A percentile compares a stretch with the other conserved stretches of the same genome.
Evolutionary conservation across 2,888 invertebrate species (phyloP).

Genomic region (Helobdella robusta): DNA sequence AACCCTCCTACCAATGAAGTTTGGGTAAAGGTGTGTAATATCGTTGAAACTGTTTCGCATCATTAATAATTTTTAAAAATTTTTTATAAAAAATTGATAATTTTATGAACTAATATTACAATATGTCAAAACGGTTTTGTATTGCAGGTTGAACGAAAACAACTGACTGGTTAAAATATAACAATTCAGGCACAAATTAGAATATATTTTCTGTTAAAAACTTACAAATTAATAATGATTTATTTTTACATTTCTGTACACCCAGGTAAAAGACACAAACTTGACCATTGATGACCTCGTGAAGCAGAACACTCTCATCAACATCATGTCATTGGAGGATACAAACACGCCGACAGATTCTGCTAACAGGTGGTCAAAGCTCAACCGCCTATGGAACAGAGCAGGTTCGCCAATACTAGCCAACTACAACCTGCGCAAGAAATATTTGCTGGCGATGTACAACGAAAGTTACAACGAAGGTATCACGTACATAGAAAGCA

Average conservation of each 20-base stretch:
- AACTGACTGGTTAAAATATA: too few relatives aligned
- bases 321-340: slow-evolving; percentile 25
- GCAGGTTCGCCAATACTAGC: slow-evolving; percentile 26
- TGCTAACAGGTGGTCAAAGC: slow-evolving; percentile 27
- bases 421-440: slow-evolving; percentile 30
- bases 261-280: slow-evolving; percentile 16
- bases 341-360: slow-evolving; percentile 31
- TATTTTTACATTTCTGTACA: background rate
- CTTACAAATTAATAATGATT: background rate
- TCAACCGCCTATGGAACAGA: slow-evolving; percentile 31
- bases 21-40: slow-evolving; percentile 13
- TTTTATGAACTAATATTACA: too few relatives aligned
- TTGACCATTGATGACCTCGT: slow-evolving; percentile 30
- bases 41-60: too few relatives aligned
- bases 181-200: too few relatives aligned
- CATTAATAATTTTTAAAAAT: background rate
- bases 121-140: too few relatives aligned
- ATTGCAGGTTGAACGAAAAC: too few relatives aligned
- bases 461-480: slow-evolving; percentile 29
- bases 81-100: too few relatives aligned
- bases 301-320: slow-evolving; percentile 25
- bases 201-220: background rate
- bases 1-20: slow-evolving; percentile 28
- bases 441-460: slow-evolving; percentile 28
- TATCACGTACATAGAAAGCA: slow-evolving; percentile 31